Conservation (phyloP, 2,888 invertebrate genomes). For the Thumatha senex region DNA sequence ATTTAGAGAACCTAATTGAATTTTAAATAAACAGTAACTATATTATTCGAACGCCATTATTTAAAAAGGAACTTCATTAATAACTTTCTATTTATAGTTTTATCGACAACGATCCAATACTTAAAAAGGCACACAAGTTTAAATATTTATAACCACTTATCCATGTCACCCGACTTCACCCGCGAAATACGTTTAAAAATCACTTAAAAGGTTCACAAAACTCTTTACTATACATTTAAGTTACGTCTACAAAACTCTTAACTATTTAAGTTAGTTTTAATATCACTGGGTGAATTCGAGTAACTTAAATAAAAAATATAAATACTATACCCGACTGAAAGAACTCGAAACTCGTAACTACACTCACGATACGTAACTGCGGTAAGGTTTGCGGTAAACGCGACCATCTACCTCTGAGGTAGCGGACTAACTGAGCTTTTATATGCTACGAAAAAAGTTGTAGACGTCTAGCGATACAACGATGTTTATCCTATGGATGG, state of each 20-base stretch:
- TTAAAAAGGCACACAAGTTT: too few species aligned
- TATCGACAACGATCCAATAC: too few species aligned
- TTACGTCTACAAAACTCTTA: too few species aligned
- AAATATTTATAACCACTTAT: neutral
- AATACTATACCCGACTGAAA: slow-evolving; percentile 34
- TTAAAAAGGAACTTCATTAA: too few species aligned
- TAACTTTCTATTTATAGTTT: too few species aligned
- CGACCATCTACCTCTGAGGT: slow-evolving; percentile 25
- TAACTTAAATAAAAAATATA: neutral
- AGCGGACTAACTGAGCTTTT: slow-evolving; percentile 33
- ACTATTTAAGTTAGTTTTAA: neutral
- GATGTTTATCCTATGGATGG: slow-evolving; percentile 18
- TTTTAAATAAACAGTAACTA: too few species aligned
- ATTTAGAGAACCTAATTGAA: too few species aligned
- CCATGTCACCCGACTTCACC: slow-evolving; percentile 32
- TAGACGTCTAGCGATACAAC: slow-evolving; percentile 11
- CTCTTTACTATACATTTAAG: too few species aligned
- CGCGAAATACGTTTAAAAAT: slow-evolving; percentile 1
- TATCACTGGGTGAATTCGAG: slow-evolving; percentile 26
- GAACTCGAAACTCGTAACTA: slow-evolving; percentile 16
- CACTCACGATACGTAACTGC: slow-evolving; percentile 14
- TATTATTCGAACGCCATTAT: neutral
- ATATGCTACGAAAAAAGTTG: slow-evolving; percentile 34
- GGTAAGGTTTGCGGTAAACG: neutral
- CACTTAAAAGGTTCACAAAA: too few species aligned